Evolutionary conservation across 1,140 invertebrate species (phyloP).

Genomic region (Drosophila lacertosa): DNA sequence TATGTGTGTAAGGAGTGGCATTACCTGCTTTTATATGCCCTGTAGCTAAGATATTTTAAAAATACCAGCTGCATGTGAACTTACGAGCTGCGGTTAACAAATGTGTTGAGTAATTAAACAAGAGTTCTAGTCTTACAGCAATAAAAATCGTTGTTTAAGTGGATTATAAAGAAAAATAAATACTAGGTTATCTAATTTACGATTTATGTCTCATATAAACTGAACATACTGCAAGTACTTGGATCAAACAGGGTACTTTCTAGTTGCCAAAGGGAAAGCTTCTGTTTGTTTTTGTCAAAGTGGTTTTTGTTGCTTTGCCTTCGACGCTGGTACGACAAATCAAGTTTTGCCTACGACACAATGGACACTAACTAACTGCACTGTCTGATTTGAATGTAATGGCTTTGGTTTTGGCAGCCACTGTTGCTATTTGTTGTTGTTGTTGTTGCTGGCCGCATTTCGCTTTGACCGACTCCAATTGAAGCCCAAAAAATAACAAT

Average conservation of each 20-base stretch:
- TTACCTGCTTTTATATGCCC: conserved; percentile 4
- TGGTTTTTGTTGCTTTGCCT: conserved; percentile 6
- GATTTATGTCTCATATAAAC: too few relatives aligned
- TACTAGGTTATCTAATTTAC: too few relatives aligned
- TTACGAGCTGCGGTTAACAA: too few relatives aligned
- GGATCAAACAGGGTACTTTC: conserved; percentile 4
- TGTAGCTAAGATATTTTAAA: background rate
- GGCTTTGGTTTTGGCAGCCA: conserved; percentile 48
- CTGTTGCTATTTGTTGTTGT: background rate
- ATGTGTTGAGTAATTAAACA: too few relatives aligned
- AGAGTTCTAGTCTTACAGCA: too few relatives aligned
- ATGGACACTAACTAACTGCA: conserved; percentile 78
- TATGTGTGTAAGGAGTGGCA: background rate
- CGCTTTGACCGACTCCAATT: conserved; percentile 45
- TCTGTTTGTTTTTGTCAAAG: background rate
- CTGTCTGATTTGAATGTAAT: conserved; percentile 79
- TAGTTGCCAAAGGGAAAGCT: background rate
- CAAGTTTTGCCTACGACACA: conserved; percentile 45
- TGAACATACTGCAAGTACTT: too few relatives aligned
- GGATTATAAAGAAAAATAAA: too few relatives aligned
- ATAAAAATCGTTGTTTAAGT: too few relatives aligned
- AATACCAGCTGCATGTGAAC: too few relatives aligned
- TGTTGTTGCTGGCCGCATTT: conserved; percentile 5
- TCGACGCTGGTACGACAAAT: conserved; percentile 1
- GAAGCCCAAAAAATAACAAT: conserved; percentile 40